These are phyloP conservation scores for Netelia virgata DNA, from an alignment of 2,888 invertebrate species.

Conservation along the genomic window DNA sequence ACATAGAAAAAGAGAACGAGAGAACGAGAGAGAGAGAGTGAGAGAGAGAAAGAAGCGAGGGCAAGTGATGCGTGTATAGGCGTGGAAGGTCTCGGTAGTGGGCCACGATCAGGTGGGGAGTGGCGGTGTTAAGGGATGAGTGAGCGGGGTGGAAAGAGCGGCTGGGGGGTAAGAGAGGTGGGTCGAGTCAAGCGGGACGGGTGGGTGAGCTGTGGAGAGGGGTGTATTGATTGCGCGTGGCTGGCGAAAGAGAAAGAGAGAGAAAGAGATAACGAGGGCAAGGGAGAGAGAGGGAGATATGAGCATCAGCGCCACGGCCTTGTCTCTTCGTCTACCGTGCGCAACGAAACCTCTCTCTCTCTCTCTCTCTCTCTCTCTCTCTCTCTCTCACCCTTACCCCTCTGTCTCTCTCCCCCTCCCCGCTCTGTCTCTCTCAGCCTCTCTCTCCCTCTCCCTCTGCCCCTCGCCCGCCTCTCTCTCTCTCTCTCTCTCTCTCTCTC, in stretches of 20 bases:
- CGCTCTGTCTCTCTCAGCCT: not conserved
- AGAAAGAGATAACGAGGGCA: slow-evolving; percentile 50
- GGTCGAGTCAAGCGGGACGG: slow-evolving; percentile 62
- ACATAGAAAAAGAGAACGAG: slow-evolving; percentile 29
- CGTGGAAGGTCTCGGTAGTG: slow-evolving; percentile 67
- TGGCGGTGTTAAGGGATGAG: slow-evolving; percentile 64
- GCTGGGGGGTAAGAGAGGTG: slow-evolving; percentile 56
- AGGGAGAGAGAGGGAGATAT: slow-evolving; percentile 65
- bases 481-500: not conserved
- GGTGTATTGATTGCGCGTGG: slow-evolving; percentile 82
- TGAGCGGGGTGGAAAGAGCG: slow-evolving; percentile 11
- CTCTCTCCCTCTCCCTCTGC: slow-evolving; percentile 17
- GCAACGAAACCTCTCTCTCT: slow-evolving; percentile 58
- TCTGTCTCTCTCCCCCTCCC: not conserved
- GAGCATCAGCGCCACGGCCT: slow-evolving; percentile 73
- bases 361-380: slow-evolving; percentile 38
- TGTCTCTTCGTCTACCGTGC: slow-evolving; percentile 69
- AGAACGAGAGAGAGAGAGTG: slow-evolving; percentile 56
- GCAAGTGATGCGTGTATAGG: slow-evolving; percentile 70
- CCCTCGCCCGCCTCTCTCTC: not conserved
- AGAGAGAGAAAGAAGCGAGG: slow-evolving; percentile 67
- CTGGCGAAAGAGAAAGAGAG: slow-evolving; percentile 75
- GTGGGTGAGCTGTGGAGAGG: slow-evolving; percentile 68
- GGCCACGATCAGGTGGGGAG: slow-evolving; percentile 75
- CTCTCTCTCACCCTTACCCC: slow-evolving; percentile 16